Conservation (phyloP, 2,113 vertebrate genomes). For the Nycticorax nycticorax region DNA sequence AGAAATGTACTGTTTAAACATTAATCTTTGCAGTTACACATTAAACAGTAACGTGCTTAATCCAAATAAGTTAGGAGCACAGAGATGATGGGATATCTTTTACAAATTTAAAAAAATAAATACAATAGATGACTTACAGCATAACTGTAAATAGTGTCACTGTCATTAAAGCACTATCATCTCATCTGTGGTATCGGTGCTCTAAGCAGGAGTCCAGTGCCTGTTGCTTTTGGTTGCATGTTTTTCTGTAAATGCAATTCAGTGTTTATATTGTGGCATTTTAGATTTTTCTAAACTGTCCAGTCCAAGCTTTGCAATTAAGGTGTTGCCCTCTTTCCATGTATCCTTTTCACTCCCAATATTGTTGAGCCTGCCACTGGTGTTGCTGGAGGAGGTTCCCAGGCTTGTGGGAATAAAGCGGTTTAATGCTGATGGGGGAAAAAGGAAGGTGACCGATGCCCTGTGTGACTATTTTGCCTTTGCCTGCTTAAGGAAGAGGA, state of each 20-base stretch:
- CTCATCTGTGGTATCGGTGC: not conserved
- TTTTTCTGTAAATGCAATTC: not conserved
- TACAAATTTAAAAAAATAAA: not conserved
- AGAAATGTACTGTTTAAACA: slow-evolving; percentile 53
- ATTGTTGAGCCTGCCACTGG: not conserved
- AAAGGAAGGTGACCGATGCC: not conserved
- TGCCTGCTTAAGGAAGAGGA: not conserved
- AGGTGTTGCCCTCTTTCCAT: not conserved
- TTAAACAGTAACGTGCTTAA: slow-evolving; percentile 36
- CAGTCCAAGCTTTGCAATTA: not conserved
- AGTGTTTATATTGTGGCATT: not conserved
- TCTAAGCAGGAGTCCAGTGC: not conserved
- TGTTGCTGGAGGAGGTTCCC: not conserved
- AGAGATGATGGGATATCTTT: not conserved
- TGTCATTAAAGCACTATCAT: not conserved
- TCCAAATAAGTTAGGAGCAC: not conserved
- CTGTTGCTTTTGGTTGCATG: not conserved
- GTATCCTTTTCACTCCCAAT: not conserved
- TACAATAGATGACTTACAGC: not conserved
- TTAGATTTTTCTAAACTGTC: not conserved
- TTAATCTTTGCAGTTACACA: slow-evolving; percentile 48
- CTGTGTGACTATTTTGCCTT: not conserved
- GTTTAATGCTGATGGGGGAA: not conserved
- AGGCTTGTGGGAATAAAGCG: not conserved
- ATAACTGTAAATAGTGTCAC: not conserved